A percentile compares a stretch with the other conserved stretches of the same genome.
Conservation (phyloP, 2,797 vertebrate species). For the Cryptoprocta ferox region DNA sequence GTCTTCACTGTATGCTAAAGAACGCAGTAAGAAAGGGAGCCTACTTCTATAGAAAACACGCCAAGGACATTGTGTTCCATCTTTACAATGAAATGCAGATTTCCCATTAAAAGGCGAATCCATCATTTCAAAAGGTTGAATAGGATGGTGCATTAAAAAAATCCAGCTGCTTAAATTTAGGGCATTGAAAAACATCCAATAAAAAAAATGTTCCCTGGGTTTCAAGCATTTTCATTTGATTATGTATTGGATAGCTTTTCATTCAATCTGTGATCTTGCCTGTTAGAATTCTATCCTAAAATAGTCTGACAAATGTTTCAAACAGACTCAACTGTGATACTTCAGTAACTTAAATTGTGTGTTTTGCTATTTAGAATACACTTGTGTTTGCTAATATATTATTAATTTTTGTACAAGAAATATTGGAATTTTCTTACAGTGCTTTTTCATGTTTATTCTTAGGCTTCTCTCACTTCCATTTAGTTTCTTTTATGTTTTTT, state of each 20-base stretch:
- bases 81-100: constrained; percentile 82
- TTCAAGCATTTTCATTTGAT: constrained; percentile 76
- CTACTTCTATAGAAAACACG: constrained; percentile 66
- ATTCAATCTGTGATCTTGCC: constrained; percentile 21
- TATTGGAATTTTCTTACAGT: background rate
- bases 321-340: background rate
- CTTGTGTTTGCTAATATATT: constrained; percentile 12
- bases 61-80: constrained; percentile 81
- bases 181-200: constrained; percentile 68
- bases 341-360: constrained; percentile 18
- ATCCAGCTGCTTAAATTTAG: constrained; percentile 80
- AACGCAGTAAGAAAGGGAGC: constrained; percentile 60
- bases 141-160: constrained; percentile 70
- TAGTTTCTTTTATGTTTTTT: background rate
- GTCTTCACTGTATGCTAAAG: constrained; percentile 65
- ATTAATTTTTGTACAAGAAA: constrained; percentile 25
- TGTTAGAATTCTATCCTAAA: constrained; percentile 62
- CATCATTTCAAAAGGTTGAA: constrained; percentile 80
- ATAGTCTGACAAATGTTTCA: constrained; percentile 58
- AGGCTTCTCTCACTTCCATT: background rate
- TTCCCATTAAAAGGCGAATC: constrained; percentile 78
- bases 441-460: background rate
- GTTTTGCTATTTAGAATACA: constrained; percentile 39
- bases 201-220: constrained; percentile 56
- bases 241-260: constrained; percentile 67